These are phyloP conservation scores for Tragulus kanchil DNA, from an alignment of 2,113 vertebrate genomes.

Conservation along the genomic window DNA sequence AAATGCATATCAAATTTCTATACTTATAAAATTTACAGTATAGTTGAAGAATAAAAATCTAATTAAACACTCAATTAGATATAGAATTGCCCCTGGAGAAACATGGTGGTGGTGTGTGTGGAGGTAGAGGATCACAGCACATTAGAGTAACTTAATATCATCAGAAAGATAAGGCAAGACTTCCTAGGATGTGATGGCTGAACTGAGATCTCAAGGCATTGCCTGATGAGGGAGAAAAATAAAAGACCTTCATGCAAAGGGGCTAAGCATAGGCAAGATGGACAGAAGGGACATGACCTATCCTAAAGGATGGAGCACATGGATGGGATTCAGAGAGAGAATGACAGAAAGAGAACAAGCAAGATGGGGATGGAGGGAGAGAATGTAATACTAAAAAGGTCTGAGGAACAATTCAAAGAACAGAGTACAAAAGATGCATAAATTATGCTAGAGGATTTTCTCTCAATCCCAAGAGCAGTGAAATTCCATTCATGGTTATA, in stretches of 20 bases:
- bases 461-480: neutral
- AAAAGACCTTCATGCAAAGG: neutral
- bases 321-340: neutral
- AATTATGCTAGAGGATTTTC: neutral
- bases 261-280: neutral
- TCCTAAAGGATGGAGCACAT: neutral
- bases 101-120: neutral
- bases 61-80: neutral
- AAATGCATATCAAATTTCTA: neutral
- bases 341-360: neutral
- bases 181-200: neutral
- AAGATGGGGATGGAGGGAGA: neutral
- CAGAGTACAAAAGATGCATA: neutral
- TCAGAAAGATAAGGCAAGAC: neutral
- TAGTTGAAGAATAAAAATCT: neutral
- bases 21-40: neutral
- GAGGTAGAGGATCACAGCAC: neutral
- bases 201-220: neutral
- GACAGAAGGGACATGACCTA: neutral
- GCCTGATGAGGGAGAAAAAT: neutral
- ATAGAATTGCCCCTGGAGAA: neutral
- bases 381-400: neutral
- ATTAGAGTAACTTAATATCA: neutral
- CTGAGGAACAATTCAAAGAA: neutral
- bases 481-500: neutral